Evolutionary conservation across 2,113 vertebrate species (phyloP).

Genomic region (Onychostoma macrolepis): DNA sequence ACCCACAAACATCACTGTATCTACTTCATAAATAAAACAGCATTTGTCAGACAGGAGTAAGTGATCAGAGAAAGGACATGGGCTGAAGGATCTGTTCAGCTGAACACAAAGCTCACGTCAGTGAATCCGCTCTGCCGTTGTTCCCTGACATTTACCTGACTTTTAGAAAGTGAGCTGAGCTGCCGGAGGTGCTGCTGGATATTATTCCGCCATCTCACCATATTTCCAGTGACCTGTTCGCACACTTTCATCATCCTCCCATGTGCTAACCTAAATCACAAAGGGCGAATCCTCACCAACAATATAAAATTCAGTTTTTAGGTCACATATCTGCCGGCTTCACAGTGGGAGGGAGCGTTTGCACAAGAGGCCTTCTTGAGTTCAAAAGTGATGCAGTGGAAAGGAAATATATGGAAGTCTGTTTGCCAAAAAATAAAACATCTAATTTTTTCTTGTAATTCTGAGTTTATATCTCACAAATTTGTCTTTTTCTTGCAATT

Average conservation of each 20-base stretch:
- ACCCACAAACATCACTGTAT: neutral
- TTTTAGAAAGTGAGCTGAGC: slow-evolving; percentile 24
- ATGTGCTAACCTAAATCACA: neutral
- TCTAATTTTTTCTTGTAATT: no score
- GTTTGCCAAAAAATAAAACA: no score
- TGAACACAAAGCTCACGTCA: slow-evolving; percentile 25
- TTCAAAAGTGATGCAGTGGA: neutral
- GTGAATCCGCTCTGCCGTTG: neutral
- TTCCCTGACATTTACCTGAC: slow-evolving; percentile 46
- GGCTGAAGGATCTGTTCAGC: neutral
- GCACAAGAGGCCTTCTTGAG: neutral
- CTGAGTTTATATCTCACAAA: neutral
- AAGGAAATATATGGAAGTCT: no score
- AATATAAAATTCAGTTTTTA: neutral
- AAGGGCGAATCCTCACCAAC: neutral
- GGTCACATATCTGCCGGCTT: neutral
- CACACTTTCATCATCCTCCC: neutral
- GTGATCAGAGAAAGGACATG: slow-evolving; percentile 8
- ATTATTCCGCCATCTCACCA: neutral
- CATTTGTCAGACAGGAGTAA: neutral
- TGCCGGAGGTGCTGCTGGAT: slow-evolving; percentile 24
- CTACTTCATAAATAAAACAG: neutral
- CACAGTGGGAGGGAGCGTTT: neutral
- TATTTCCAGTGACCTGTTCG: neutral
- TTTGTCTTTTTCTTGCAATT: no score